Percentiles rank a stretch among this genome's conserved stretches.
Conservation (phyloP, 2,888 invertebrate genomes). For the Noctua pronuba region DNA sequence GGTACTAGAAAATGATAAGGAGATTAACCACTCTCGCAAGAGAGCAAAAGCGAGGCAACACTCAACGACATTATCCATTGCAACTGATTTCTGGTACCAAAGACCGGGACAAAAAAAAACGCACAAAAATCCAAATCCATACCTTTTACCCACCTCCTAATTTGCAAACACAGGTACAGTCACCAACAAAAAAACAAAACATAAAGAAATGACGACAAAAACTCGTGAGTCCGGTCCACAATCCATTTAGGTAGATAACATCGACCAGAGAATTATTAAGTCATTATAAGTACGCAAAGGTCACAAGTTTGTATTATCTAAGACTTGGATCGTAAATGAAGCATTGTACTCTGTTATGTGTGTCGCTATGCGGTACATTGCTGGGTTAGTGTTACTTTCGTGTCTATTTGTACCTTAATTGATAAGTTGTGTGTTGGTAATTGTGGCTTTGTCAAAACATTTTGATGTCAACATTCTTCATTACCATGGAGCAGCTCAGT, state of each 20-base stretch:
- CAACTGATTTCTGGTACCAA: not conserved
- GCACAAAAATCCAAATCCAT: not conserved
- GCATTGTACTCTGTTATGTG: conserved; percentile 60
- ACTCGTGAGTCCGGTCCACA: conserved; percentile 64
- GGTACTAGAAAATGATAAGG: not conserved
- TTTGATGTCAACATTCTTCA: not conserved
- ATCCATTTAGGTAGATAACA: conserved; percentile 74
- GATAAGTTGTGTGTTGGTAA: conserved; percentile 35
- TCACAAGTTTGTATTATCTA: conserved; percentile 72
- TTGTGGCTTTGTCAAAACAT: conserved; percentile 2
- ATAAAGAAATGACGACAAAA: conserved; percentile 38
- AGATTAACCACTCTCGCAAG: conserved; percentile 1
- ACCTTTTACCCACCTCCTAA: conserved; percentile 14
- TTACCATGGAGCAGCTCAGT: not conserved
- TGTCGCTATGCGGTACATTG: conserved; percentile 53
- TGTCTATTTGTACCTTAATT: conserved; percentile 26
- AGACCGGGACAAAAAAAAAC: not conserved
- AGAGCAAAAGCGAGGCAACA: not conserved
- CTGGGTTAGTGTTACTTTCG: conserved; percentile 26
- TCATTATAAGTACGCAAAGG: conserved; percentile 77
- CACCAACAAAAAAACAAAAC: conserved; percentile 41
- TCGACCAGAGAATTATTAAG: conserved; percentile 78
- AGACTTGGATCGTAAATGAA: conserved; percentile 69
- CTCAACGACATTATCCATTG: not conserved
- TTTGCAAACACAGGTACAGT: conserved; percentile 42